These are phyloP conservation scores for Drosophila quadrilineata DNA, from an alignment of 1,140 invertebrate species.

Conservation along the genomic window DNA sequence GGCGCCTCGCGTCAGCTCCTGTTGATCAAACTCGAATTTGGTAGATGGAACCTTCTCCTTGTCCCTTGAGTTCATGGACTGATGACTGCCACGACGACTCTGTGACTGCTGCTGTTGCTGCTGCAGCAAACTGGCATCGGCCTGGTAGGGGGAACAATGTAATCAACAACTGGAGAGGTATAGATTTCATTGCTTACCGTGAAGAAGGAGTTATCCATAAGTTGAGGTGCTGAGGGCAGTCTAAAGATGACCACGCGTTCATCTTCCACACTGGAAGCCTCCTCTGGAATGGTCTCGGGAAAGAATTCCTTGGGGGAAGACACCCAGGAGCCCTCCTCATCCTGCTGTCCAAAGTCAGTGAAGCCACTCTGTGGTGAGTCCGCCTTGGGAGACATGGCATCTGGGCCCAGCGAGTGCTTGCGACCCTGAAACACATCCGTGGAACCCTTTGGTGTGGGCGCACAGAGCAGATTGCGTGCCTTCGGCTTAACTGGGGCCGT, in stretches of 20 bases:
- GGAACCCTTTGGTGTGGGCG: slow-evolving; percentile 84
- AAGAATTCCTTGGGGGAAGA: slow-evolving; percentile 93
- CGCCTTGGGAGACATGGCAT: slow-evolving; percentile 73
- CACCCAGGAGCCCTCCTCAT: slow-evolving; percentile 87
- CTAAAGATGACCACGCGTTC: slow-evolving; percentile 89
- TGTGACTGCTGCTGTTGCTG: slow-evolving; percentile 82
- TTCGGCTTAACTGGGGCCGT: slow-evolving; percentile 95
- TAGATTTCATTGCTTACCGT: slow-evolving; percentile 81
- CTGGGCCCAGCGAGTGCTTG: slow-evolving; percentile 74
- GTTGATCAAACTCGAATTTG: slow-evolving; percentile 80
- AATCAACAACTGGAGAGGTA: too few relatives aligned
- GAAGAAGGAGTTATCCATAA: slow-evolving; percentile 83
- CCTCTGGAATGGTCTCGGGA: slow-evolving; percentile 95
- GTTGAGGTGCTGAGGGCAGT: slow-evolving; percentile 70
- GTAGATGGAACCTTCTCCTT: slow-evolving; percentile 73
- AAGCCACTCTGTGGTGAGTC: slow-evolving; percentile 76
- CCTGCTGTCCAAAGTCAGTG: slow-evolving; percentile 82
- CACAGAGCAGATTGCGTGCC: slow-evolving; percentile 83
- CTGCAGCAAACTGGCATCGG: slow-evolving; percentile 84
- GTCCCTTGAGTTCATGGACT: slow-evolving; percentile 74
- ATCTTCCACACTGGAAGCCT: slow-evolving; percentile 94
- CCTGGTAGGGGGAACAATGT: slow-evolving; percentile 56
- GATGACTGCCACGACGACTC: slow-evolving; percentile 74
- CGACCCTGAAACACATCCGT: slow-evolving; percentile 91
- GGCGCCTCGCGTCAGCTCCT: slow-evolving; percentile 70